Evolutionary conservation across 2,888 invertebrate species (phyloP), one percentile per base, ranked within the genome.

Genomic region (Atherix ibis): DNA sequence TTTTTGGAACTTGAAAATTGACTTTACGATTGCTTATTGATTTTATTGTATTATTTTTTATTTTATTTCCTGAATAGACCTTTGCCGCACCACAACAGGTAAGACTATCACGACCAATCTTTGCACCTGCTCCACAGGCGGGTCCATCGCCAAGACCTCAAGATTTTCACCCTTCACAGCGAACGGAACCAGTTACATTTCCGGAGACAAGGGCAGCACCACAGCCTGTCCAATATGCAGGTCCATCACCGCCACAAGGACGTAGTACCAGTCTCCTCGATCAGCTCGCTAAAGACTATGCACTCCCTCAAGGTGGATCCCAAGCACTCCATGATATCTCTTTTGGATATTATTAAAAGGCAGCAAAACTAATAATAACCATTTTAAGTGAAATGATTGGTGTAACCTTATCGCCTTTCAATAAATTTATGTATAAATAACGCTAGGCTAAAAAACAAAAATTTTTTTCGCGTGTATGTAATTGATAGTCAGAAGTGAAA

Each of bases 201-300:
- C 12, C 32, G 5, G 10, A 32, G 18, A 22, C 31, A 13, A 32
- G 18, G 22, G 50, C 37, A 13, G 44, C 43, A 14, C 46, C 44
- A 6, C 53, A 50, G 40, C 41, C 37, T 12, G 26, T 19, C 13
- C 17, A 32, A 24, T 40, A 36, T 35, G 24, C 34, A 8, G 22
- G 35, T 4, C 39, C 40, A 31, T 32, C 32, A 12, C 19, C 31
- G 2, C 32, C 44, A 15, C 49, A 49, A 40, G 50, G 54, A 16
- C 48, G 57, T 18, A 51, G 58, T 8, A 53, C 61, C 13, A 66
- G 66, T 9, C 65, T 84, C 56, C 64, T 85, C 30, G 85, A 85
- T 52, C 79, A 84, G 51, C 68, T 85, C 32, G 73, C 83, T 32
- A 76, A 78, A 51, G 84, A 85, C 48, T 85, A 79, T 51, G 75